Evolutionary conservation across 2,797 vertebrate species (phyloP), one percentile per base, ranked within the genome.

Genomic region (Clarias fuscus): DNA sequence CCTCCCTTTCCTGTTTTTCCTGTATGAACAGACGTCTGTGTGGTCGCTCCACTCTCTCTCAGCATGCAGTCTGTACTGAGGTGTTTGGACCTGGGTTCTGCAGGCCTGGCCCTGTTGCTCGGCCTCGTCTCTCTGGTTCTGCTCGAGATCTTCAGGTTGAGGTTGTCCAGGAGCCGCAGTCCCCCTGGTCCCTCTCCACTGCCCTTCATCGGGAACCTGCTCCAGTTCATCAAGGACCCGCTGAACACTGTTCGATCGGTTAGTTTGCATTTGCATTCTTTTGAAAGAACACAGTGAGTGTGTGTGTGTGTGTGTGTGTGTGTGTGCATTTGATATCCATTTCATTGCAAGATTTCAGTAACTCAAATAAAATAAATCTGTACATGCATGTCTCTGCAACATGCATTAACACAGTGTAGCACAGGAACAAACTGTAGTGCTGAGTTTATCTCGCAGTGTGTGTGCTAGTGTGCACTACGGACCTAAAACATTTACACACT

Each of bases 131-230:
- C 68, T 43, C 71, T 88, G 71, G 11, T 90, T 72, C 71, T 90
- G 76, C 70, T 87, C 0, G 89, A 90, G 81, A 62, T 84, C 27
- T 33, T 90, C 37, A 88, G 84, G 71, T 62, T 90, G 59, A 85
- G 27, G 33, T 82, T 72, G 3, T 8, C 15, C 2, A 85, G 64
- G 37, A 59, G 64, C 53, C 56, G 1, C 20, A 27, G 0, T 82
- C 89, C 89, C 17, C 89, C 87, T 61, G 89, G 89, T 48, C 89
- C 89, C 33, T 86, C 24, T 67, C 89, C 87, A 15, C 24, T 90
- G 1, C 87, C 87, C 8, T 90, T 90, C 22, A 1, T 86, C 22
- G 89, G 89, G 30, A 82, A 75, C 4, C 0, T 88, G n/a, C 70
- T 78, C n/a, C 14, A 87, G 18, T 56, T 84, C 1, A 1, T 86